Evolutionary conservation across 1,140 invertebrate species (phyloP).

Genomic region (Solenopsis fugax): DNA sequence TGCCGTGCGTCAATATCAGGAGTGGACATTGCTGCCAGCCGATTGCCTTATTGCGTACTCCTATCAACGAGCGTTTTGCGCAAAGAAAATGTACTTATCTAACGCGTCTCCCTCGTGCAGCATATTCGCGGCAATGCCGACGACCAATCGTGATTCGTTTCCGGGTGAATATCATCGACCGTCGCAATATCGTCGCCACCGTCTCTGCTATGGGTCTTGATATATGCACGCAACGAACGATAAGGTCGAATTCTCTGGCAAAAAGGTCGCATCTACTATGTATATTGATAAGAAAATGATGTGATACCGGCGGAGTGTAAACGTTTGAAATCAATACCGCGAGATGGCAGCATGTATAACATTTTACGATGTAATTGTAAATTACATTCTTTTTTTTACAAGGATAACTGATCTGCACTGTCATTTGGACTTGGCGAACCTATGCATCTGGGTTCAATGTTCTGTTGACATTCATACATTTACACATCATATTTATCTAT

Average conservation of each 20-base stretch:
- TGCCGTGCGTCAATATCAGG: slow-evolving; percentile 29
- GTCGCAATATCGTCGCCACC: slow-evolving; percentile 5
- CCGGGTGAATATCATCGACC: slow-evolving; percentile 40
- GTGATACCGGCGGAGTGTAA: slow-evolving; percentile 61
- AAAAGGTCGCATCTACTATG: slow-evolving; percentile 17
- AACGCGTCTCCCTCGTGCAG: background rate
- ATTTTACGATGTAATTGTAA: slow-evolving; percentile 31
- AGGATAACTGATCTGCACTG: background rate
- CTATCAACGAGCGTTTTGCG: slow-evolving; percentile 3
- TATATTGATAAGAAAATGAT: slow-evolving; percentile 60
- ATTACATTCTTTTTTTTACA: no score
- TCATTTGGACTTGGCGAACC: no score
- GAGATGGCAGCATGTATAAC: slow-evolving; percentile 59
- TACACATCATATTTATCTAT: background rate
- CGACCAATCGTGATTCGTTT: slow-evolving; percentile 54
- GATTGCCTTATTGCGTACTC: slow-evolving; percentile 32
- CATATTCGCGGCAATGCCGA: slow-evolving; percentile 47
- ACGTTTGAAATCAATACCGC: background rate
- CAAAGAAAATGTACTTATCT: slow-evolving; percentile 35
- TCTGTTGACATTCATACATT: background rate
- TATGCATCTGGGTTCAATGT: background rate
- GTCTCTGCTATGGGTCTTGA: slow-evolving; percentile 16
- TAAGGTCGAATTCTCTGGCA: slow-evolving; percentile 68
- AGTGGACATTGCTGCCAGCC: slow-evolving; percentile 10
- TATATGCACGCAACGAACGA: slow-evolving; percentile 67